Conservation (phyloP, 2,113 vertebrate species). For the human region GRCh38 chr4:189029501-189030000, state of each 20-base stretch:
- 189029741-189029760: not conserved
- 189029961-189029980: not conserved
- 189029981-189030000: slow-evolving; percentile 18
- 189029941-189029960: not conserved
- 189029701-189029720: not conserved
- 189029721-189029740: slow-evolving; percentile 3
- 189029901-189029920: not conserved
- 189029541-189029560: not conserved
- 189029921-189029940: not conserved
- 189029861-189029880: not conserved
- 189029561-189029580: not conserved
- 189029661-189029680: not conserved
- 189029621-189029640: not conserved
- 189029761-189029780: not conserved
- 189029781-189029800: not conserved
- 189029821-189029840: slow-evolving; percentile 17
- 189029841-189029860: not conserved
- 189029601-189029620: not conserved
- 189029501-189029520: not conserved
- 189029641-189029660: not conserved
- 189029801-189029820: not conserved
- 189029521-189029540: not conserved
- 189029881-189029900: not conserved
- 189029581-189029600: not conserved
- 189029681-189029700: not conserved